Percentiles rank a stretch among this genome's conserved stretches.
phyloP scores from a whole-genome alignment of 2,888 invertebrate species.

The Pseudococcus viburni region DNA sequence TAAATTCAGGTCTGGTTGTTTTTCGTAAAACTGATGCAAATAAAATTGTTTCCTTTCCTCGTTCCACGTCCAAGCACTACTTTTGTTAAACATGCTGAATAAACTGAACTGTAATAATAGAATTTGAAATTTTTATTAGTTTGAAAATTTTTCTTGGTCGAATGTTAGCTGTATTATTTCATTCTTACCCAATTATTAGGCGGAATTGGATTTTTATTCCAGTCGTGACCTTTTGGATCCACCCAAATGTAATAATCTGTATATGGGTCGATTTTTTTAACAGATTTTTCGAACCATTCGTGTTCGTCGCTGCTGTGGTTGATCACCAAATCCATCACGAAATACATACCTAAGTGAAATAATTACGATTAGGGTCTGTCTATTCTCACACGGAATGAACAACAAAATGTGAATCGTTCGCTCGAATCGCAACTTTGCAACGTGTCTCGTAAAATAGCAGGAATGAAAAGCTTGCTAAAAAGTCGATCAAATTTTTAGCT shows the following conservation, averaged over 20 bases:
- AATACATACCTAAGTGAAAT: constrained; percentile 69
- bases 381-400: no score
- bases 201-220: constrained; percentile 14
- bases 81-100: constrained; percentile 70
- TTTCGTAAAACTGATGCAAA: constrained; percentile 75
- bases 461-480: no score
- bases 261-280: constrained; percentile 63
- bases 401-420: no score
- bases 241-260: constrained; percentile 51
- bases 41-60: constrained; percentile 80
- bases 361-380: neutral
- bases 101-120: neutral
- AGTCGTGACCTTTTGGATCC: constrained; percentile 35
- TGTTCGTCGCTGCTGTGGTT: constrained; percentile 45
- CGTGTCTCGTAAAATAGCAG: no score
- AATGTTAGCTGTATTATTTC: no score
- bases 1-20: constrained; percentile 74
- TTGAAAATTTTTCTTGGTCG: no score
- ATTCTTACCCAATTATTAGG: constrained; percentile 54
- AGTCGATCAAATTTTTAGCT: no score
- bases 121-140: no score
- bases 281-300: constrained; percentile 69
- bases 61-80: constrained; percentile 83
- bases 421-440: no score
- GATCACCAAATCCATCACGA: constrained; percentile 69